Conservation (phyloP, 2,888 invertebrate genomes). For the Lissonota sp. region DNA sequence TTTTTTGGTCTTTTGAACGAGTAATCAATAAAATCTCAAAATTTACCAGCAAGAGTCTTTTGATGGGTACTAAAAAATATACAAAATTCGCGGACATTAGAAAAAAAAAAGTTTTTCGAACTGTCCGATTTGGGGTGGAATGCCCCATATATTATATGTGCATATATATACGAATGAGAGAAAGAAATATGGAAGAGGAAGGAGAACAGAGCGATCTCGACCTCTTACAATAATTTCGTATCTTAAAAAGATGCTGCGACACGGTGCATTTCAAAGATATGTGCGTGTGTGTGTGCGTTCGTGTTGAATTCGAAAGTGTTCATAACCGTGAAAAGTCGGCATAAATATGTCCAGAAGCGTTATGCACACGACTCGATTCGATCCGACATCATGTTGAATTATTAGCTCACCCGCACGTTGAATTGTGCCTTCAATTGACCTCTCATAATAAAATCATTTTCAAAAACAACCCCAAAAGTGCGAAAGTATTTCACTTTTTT, state of each 20-base stretch:
- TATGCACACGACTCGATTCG: conserved; percentile 47
- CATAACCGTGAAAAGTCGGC: conserved; percentile 11
- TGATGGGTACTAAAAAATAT: too few species aligned
- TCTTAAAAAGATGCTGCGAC: conserved; percentile 58
- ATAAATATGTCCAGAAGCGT: conserved; percentile 52
- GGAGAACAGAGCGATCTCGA: conserved; percentile 30
- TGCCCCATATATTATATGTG: too few species aligned
- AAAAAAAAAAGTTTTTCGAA: too few species aligned
- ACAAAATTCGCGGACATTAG: too few species aligned
- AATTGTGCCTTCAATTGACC: too few species aligned
- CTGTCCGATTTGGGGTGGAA: too few species aligned
- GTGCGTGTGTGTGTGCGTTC: conserved; percentile 4
- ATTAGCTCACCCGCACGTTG: background rate
- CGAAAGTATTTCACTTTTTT: too few species aligned
- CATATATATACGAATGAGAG: conserved; percentile 20
- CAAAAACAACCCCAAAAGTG: too few species aligned
- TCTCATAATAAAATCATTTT: too few species aligned
- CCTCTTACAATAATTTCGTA: conserved; percentile 62
- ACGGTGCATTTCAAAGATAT: conserved; percentile 36
- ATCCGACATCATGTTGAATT: conserved; percentile 45
- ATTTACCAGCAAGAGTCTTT: too few species aligned
- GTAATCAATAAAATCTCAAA: too few species aligned
- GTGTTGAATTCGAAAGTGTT: background rate
- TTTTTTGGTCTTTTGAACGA: too few species aligned
- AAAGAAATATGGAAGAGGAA: conserved; percentile 10